Evolutionary conservation across 2,888 invertebrate species (phyloP), one percentile per base, ranked within the genome.

Genomic region (Cactoblastis cactorum): DNA sequence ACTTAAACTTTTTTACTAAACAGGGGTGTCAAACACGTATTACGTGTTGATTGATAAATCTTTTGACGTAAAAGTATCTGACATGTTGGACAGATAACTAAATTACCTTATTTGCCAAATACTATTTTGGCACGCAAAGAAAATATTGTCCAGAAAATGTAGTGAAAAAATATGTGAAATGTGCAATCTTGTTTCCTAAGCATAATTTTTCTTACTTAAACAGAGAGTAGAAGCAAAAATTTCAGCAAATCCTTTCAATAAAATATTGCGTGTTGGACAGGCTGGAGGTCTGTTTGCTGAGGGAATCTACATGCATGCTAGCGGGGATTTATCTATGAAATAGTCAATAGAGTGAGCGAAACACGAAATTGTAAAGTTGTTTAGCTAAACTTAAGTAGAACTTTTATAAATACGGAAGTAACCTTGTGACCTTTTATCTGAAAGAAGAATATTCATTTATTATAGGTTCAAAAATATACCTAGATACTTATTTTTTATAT

Each of bases 291-390:
- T 22, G 34, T 35, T 35, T 46, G 22, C 35, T 22, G 12, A 22
- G 9, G 18, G 49, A 54, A 57, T 57, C 51, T 50, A 11, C 32
- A 35, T 46, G 22, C 34, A 4, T 35, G 34, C 35, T 46, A n/a
- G n/a, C 9, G 22, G 15, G 35, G 46, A 22, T 46, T 46, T 46
- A 14, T 46, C 35, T 34, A 11, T 11, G 28, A 28, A 22, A 28
- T 15, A 43, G 43, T 43, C 17, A 0, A 24, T 14, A 12, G 5
- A 24, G 22, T 41, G 1, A 14, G 24, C 2, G 8, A 35, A 15
- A 15, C 2, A 35, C 15, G n/a, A n/a, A 35, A 35, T 15, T 35
- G 15, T 35, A 15, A 28, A 28, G 22, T 22, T 28, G 28, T 28
- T 28, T 1, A 9, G 9, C 28, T 6, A 4, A 1, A 6, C 9